Evolutionary conservation across 1,140 invertebrate genomes (phyloP).

Genomic region (Pararge aegeria): DNA sequence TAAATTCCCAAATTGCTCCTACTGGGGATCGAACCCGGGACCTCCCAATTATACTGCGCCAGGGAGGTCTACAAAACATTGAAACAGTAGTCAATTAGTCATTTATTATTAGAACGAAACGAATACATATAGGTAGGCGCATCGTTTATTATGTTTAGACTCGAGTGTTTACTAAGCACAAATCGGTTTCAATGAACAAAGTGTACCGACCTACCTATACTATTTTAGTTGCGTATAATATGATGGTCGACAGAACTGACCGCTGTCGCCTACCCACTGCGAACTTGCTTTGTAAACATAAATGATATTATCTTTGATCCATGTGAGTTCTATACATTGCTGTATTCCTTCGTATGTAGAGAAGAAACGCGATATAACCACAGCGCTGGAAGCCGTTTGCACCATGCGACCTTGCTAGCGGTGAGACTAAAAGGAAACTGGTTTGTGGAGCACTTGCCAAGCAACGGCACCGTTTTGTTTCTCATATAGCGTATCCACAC

Average conservation of each 20-base stretch:
- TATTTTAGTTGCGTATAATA: slow-evolving; percentile 44
- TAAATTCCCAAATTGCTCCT: no score
- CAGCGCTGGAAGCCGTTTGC: slow-evolving; percentile 32
- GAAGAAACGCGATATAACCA: slow-evolving; percentile 21
- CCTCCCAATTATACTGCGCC: no score
- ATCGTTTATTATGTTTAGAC: no score
- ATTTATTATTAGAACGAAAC: no score
- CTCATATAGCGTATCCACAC: slow-evolving; percentile 29
- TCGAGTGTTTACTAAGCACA: slow-evolving; percentile 25
- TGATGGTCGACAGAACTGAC: slow-evolving; percentile 19
- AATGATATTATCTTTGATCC: not conserved
- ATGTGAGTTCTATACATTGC: slow-evolving; percentile 12
- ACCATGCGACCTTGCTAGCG: slow-evolving; percentile 33
- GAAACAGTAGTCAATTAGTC: no score
- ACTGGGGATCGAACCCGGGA: no score
- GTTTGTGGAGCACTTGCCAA: slow-evolving; percentile 38
- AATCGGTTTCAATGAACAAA: slow-evolving; percentile 42
- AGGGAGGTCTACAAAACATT: no score
- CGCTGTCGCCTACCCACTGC: not conserved
- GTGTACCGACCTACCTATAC: slow-evolving; percentile 13
- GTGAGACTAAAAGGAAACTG: slow-evolving; percentile 34
- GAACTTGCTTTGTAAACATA: not conserved
- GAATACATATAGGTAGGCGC: no score
- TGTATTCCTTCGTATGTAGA: slow-evolving; percentile 9
- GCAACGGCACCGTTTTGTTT: slow-evolving; percentile 42